Conservation (phyloP, 2,113 vertebrate species). For the Apteryx owenii region DNA sequence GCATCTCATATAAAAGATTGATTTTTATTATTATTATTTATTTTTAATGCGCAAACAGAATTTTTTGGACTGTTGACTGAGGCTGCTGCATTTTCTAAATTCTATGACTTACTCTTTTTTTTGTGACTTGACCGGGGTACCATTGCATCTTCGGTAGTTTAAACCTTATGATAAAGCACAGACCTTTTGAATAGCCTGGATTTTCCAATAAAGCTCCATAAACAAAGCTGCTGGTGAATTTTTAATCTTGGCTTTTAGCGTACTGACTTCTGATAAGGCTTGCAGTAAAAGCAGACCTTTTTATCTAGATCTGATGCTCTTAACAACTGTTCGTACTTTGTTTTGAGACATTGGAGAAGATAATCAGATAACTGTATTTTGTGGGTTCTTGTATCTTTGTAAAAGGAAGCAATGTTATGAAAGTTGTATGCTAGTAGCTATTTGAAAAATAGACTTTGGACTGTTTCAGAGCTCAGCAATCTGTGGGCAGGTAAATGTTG, state of each 20-base stretch:
- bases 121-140: background rate
- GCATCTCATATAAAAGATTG: background rate
- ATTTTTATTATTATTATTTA: too few relatives aligned
- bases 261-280: background rate
- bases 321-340: background rate
- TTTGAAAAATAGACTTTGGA: background rate
- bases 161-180: background rate
- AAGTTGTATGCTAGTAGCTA: background rate
- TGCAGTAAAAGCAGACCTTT: background rate
- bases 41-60: background rate
- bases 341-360: background rate
- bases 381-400: background rate
- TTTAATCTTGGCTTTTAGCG: background rate
- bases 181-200: background rate
- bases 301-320: background rate
- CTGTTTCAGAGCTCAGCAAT: too few relatives aligned
- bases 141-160: fast-evolving
- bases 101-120: background rate
- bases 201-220: background rate
- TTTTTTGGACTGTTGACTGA: background rate
- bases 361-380: fast-evolving
- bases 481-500: background rate
- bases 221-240: background rate
- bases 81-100: background rate
- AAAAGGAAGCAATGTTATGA: background rate